Evolutionary conservation across 1,140 invertebrate species (phyloP), one percentile per base, ranked within the genome.

Genomic region (Zaprionus ornatus): DNA sequence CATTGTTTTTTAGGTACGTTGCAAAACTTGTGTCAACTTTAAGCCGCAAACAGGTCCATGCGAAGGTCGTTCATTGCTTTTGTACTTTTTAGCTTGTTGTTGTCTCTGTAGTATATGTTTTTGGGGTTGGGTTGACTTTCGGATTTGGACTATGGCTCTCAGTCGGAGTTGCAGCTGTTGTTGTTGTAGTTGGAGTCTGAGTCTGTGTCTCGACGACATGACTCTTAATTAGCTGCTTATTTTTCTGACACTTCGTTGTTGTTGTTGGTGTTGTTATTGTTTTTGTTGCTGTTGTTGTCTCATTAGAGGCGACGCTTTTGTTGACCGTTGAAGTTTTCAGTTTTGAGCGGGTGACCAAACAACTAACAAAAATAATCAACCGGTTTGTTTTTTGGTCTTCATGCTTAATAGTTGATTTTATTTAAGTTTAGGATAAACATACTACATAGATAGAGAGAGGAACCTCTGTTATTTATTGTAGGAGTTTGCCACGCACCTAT

Each of bases 201-300:
- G 45, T 50, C 21, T 50, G 19, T 23, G 45, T 23, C 45, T 59
- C 79, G 45, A 45, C 48, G 70, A 66, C 80, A 79, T 72, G 81
- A 50, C 74, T 82, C 83, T 85, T 86, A 85, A 85, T 85, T 85
- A 85, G 82, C 71, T 82, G 79, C 79, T 85, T 79, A 82, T 73
- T 73, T 82, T 82, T 76, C 54, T 75, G 64, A 66, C 71, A 86
- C 70, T 82, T 73, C 73, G 48, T 65, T 40, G n/a, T 54, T 64
- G 65, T 59, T 74, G 37, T 29, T 82, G 19, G 45, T 68, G 65
- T 59, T 74, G 37, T 66, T n/a, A n/a, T n/a, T 76, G 48, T 65
- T 40, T 13, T 54, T 64, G 65, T 59, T 74, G 37, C 27, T 82
- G 19, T 54, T 68, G 65, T 59, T 74, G 37, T 66, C 80, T 82